These are phyloP conservation scores for Carterocephalus palaemon DNA, from an alignment of 2,888 invertebrate species.

Conservation along the genomic window DNA sequence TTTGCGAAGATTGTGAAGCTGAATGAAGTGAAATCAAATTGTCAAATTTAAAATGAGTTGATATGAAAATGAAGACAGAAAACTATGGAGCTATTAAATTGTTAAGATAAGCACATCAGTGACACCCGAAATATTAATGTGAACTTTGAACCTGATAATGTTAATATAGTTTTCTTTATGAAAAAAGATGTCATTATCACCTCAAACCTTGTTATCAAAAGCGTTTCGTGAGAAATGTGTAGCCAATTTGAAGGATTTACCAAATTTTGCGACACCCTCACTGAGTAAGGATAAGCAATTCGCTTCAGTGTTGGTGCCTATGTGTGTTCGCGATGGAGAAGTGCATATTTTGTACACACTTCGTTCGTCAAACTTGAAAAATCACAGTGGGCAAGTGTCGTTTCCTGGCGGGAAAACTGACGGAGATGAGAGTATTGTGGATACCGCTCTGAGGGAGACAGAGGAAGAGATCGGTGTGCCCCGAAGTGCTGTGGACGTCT, in stretches of 20 bases:
- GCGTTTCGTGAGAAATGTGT: constrained; percentile 79
- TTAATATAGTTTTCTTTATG: no score
- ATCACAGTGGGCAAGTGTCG: constrained; percentile 90
- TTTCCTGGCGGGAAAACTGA: constrained; percentile 92
- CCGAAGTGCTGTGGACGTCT: constrained; percentile 80
- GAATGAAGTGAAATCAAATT: no score
- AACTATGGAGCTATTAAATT: no score
- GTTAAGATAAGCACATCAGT: no score
- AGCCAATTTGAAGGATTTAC: constrained; percentile 69
- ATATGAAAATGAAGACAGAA: no score
- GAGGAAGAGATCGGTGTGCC: constrained; percentile 91
- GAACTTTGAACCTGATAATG: constrained; percentile 12
- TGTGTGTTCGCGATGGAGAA: constrained; percentile 84
- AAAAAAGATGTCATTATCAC: constrained; percentile 48
- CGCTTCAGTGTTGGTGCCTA: constrained; percentile 90
- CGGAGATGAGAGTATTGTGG: constrained; percentile 78
- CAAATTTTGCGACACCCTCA: constrained; percentile 63
- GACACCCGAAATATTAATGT: no score
- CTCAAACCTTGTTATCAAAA: constrained; percentile 68
- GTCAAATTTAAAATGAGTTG: no score
- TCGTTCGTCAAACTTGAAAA: constrained; percentile 84
- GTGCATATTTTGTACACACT: constrained; percentile 90
- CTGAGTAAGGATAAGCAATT: constrained; percentile 48
- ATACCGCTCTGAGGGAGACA: constrained; percentile 91
- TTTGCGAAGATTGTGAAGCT: no score